Conservation (phyloP, 2,113 vertebrate genomes). For the Tenrec ecaudatus region DNA sequence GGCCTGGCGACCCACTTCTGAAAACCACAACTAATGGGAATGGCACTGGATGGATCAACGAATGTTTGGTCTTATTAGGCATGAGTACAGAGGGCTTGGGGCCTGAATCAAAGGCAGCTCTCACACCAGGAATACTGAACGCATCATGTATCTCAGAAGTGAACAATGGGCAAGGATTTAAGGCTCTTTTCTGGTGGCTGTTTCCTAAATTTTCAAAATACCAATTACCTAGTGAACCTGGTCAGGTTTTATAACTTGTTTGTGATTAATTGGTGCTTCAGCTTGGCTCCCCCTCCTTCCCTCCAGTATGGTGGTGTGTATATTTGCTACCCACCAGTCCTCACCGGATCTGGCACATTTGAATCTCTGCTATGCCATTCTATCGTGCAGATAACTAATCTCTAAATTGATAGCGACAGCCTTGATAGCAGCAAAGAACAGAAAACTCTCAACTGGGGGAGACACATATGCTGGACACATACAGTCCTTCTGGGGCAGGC, state of each 20-base stretch:
- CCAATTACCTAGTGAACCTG: not conserved
- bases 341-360: not conserved
- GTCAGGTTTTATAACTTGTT: not conserved
- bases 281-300: not conserved
- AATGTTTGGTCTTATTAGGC: not conserved
- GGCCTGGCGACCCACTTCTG: not conserved
- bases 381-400: not conserved
- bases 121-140: not conserved
- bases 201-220: conserved; percentile 18
- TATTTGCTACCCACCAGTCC: not conserved
- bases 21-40: not conserved
- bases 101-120: not conserved
- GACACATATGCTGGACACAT: not conserved
- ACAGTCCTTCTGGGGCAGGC: not conserved
- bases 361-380: not conserved
- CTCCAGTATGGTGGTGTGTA: not conserved
- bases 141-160: conserved; percentile 25
- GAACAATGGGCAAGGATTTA: not conserved
- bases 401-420: not conserved
- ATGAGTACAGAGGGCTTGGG: not conserved
- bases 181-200: not conserved
- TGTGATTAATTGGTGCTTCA: not conserved
- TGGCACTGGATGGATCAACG: not conserved
- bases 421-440: not conserved
- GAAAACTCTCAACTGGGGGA: not conserved